phyloP scores from a whole-genome alignment of 2,888 invertebrate genomes.

The Oconnorella tubifera region DNA sequence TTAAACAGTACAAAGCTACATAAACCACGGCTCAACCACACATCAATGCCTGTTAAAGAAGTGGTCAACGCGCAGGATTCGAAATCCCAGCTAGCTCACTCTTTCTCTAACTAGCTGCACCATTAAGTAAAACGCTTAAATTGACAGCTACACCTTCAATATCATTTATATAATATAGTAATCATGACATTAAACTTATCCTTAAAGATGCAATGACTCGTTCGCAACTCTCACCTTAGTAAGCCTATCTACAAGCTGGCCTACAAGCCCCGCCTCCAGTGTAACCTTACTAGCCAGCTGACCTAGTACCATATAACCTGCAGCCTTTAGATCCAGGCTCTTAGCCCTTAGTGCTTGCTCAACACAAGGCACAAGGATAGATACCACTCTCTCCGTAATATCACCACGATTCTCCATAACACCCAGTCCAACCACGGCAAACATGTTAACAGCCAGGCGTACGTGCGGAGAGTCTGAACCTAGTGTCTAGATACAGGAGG shows the following conservation, averaged over 20 bases:
- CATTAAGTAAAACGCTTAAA: no score
- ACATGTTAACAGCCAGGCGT: constrained; percentile 75
- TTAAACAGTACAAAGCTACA: no score
- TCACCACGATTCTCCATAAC: constrained; percentile 58
- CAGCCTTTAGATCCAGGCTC: constrained; percentile 69
- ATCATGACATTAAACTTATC: no score
- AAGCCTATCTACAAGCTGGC: constrained; percentile 64
- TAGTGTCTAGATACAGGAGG: constrained; percentile 26
- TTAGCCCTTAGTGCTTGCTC: constrained; percentile 69
- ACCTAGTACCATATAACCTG: constrained; percentile 71
- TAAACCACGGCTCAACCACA: no score
- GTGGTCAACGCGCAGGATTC: no score
- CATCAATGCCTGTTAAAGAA: no score
- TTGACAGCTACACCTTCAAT: no score
- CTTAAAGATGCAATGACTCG: no score
- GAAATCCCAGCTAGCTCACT: no score
- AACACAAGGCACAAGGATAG: constrained; percentile 69
- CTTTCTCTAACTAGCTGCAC: no score
- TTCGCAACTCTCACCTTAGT: constrained; percentile 58
- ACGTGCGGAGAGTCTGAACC: constrained; percentile 53
- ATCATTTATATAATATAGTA: no score
- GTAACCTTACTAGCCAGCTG: constrained; percentile 67
- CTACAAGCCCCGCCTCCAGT: constrained; percentile 62
- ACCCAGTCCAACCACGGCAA: constrained; percentile 71
- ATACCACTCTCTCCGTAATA: constrained; percentile 64